Evolutionary conservation across 2,113 vertebrate species (phyloP), one percentile per base, ranked within the genome.

Genomic region (Amphilophus citrinellus): DNA sequence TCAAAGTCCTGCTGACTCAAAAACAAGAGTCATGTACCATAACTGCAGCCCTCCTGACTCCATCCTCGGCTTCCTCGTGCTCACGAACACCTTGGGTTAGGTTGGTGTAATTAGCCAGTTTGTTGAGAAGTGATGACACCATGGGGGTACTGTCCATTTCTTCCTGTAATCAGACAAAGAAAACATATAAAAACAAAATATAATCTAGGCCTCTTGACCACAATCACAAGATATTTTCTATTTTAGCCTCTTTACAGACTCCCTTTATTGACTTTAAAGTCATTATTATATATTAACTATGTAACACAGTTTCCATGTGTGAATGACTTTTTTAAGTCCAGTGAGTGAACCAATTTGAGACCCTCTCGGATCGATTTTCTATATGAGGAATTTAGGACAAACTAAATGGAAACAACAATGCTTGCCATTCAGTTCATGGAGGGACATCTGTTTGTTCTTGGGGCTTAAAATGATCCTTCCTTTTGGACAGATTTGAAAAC

Each of bases 91-190:
- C 98, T 94, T 99, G 98, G 44, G 97, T 97, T 83, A 99, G 94
- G 94, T 99, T 99, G 89, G 98, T 99, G 93, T 99, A 99, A 93
- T 97, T 98, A 73, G 98, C 98, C 90, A 99, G 94, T 84, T 98
- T 99, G 94, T 97, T 99, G 88, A 99, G 97, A 65, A 99, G 96
- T 0, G 98, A 98, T 1, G 98, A 97, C 61, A 99, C 98, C 98
- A 99, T 99, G 13, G 98, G 98, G 66, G 96, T 96, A 58, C 98
- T 98, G 89, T 99, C 98, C 96, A 99, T 98, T 94, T 99, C 98
- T 76, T 99, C 98, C 98, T 94, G 58, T 79, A 86, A 24, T 61
- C 24, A 79, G 37, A 80, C 2, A 61, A 9, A 77, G 50, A 61
- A 24, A 24, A 35, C 0, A 56, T 42, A 7, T 0, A 39, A 22